Base-by-base conservation (phyloP, 1,140 invertebrate species). In the Bathynomus jamesi region DNA sequence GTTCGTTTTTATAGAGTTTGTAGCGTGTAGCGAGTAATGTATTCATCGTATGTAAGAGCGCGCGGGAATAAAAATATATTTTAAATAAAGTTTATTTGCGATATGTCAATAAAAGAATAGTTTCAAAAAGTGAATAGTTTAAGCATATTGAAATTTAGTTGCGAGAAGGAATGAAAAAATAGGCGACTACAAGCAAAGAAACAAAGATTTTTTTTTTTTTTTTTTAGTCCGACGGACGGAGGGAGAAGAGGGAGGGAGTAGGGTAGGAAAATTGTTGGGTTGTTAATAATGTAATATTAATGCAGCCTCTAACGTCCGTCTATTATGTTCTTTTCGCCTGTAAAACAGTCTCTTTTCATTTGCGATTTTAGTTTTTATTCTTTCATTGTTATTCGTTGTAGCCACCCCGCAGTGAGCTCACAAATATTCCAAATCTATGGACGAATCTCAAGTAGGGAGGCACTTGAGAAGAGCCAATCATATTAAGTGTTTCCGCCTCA, bases 341-440 rank as follows among this genome's bases (percentile, higher is more conserved):
- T 74, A 74, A 74, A 74, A 74, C 73, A 74, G 69, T 74, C 73
- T 70, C 73, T 74, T 74, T 74, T 74, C 73, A 74, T 68, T 71
- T 71, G 67, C 40, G 73, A 62, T 70, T 74, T 68, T 65, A 65
- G 70, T 74, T 69, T 71, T 74, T 71, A 70, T 68, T 69, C 69
- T 71, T 61, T 74, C 69, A 71, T 74, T 74, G 73, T 74, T 74
- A 74, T 70, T 74, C 70, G 68, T 74, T 69, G 70, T 70, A 74
- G 73, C 68, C 69, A 67, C 69, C 72, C 73, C 73, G 69, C 73
- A 74, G 73, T 74, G 73, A 74, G 73, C 70, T 74, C 73, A 74
- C 73, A 74, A 74, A 74, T 74, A 74, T 74, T 74, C 73, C 73
- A 71, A 74, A 74, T 74, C 73, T 74, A 74, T 74, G 73, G 73